Evolutionary conservation across 92 coral and sea anemone genomes (phyloP), one percentile per base, ranked within the genome.

Genomic region (Pocillopora meandrina): DNA sequence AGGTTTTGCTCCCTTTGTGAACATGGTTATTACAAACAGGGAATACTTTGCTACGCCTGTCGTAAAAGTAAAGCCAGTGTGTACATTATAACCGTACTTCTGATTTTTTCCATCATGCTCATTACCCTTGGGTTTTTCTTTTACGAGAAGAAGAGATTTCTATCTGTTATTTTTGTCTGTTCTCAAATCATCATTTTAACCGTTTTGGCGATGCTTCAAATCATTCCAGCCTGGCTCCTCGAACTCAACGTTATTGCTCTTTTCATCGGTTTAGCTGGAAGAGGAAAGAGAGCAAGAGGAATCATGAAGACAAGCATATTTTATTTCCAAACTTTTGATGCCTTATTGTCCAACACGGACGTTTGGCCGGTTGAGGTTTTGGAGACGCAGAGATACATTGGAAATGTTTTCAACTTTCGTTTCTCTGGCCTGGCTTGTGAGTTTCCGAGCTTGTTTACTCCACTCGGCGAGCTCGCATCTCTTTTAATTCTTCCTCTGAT

Each of bases 311-410:
- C 92, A 61, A 77, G 92, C 49, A 82, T 94, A 14, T 94, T 94
- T 77, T 92, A 89, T 82, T 85, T 94, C 26, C 98, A 94, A 64
- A 87, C 88, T 19, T 86, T 92, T 15, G 95, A 94, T 76, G 95
- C 94, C 33, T 68, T 94, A 85, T 60, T 94, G 23, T 89, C 98
- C 56, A 89, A 87, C 71, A 83, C 67, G 5, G 85, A 86, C 35
- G 64, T 87, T 69, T 94, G 98, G 95, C 98, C 98, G 19, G 18
- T 57, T 11, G 26, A 72, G 26, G 87, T 94, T 49, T 75, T 84
- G 36, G 65, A 83, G 65, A 73, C 89, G 35, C 95, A 92, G 63
- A 87, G 87, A 76, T 90, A 86, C 59, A 47, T 95, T 61, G 85
- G 90, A 65, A 93, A 88, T 65, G 92, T 93, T 72, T 71, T 90